phyloP scores from a whole-genome alignment of 1,140 invertebrate genomes.

The Heliconius melpomene region DNA sequence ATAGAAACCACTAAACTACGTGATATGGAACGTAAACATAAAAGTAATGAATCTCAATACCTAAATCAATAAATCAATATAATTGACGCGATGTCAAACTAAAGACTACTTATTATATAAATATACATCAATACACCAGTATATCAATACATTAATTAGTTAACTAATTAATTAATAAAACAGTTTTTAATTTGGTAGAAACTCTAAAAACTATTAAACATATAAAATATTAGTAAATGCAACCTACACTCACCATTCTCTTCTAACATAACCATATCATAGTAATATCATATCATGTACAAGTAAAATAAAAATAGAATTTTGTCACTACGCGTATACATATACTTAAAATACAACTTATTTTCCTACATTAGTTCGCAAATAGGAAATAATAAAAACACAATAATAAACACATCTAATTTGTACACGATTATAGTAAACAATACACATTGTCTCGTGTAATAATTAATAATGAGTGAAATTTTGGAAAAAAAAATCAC shows the following conservation, averaged over 20 bases:
- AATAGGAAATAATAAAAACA: constrained; percentile 24
- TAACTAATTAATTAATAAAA: constrained; percentile 49
- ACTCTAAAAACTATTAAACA: constrained; percentile 61
- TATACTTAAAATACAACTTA: constrained; percentile 16
- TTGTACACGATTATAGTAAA: constrained; percentile 45
- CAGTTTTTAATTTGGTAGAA: constrained; percentile 66
- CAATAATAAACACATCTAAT: constrained; percentile 37
- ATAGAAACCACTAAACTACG: constrained; percentile 51
- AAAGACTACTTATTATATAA: constrained; percentile 42
- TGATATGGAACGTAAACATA: constrained; percentile 70
- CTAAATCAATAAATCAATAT: constrained; percentile 52
- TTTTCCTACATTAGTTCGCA: constrained; percentile 7
- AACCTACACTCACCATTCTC: constrained; percentile 63
- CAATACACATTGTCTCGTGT: background rate
- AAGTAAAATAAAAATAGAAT: constrained; percentile 40
- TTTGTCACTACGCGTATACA: constrained; percentile 39
- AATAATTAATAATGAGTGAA: background rate
- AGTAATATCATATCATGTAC: constrained; percentile 41
- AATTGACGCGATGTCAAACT: constrained; percentile 68
- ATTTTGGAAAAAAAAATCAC: background rate
- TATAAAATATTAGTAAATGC: constrained; percentile 80
- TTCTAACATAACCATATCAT: constrained; percentile 50
- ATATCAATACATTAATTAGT: constrained; percentile 37
- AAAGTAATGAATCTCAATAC: constrained; percentile 49
- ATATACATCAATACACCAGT: constrained; percentile 24